Evolutionary conservation across 2,888 invertebrate species (phyloP), one percentile per base, ranked within the genome.

Genomic region (Cremastobaeus sp.): DNA sequence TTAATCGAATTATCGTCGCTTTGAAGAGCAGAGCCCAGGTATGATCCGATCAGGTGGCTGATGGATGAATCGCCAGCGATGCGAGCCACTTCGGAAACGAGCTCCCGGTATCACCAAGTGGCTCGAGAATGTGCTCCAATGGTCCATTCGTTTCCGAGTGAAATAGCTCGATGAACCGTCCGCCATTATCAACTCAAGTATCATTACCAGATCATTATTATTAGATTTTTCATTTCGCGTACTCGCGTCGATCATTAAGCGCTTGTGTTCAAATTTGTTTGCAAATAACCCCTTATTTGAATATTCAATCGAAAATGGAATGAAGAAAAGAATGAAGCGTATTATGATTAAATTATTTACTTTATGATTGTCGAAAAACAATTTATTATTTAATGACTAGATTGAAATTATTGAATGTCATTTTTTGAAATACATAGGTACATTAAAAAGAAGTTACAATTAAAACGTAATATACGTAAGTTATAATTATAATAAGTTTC

Each of bases 1-100:
- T n/a, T 87, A 87, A 87, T 87, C 84, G 86, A 87, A 85, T 87
- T 87, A 87, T 86, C 85, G 85, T 85, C 82, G 86, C 87, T 87
- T 87, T 87, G 87, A 86, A 83, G 83, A 85, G 86, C 86, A 84
- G 84, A 81, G 81, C 78, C 86, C 86, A 85, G 85, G 83, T 83
- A 84, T 86, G 87, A 87, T 86, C 83, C 81, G 83, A 87, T 87
- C 85, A 86, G 83, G 82, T 84, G 82, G 78, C 84, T 82, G 86
- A 84, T 83, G 84, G 83, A 85, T 84, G 83, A 83, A 83, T 85
- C 82, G 82, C 80, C 83, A 84, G 80, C 84, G 85, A 86, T 84
- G 85, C 85, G 84, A 85, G 81, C 81, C 81, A 84, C 84, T 86
- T 83, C 81, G 84, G 84, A 79, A 79, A 69, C 74, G 72, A 77